phyloP scores from a whole-genome alignment of 1,140 invertebrate species.

The Solenopsis fugax region DNA sequence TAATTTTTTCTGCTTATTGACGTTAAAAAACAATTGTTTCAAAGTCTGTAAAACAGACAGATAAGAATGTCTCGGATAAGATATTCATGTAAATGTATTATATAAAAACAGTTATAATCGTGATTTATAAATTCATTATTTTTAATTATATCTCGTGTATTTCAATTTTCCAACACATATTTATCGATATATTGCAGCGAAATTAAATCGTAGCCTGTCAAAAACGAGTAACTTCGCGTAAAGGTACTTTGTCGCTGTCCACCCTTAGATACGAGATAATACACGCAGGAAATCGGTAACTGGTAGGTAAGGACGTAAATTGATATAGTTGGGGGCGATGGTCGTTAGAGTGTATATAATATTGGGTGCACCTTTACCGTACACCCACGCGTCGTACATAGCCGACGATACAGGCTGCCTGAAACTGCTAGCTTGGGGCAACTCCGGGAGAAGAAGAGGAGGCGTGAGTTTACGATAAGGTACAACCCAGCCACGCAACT shows the following conservation, averaged over 20 bases:
- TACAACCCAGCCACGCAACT: conserved; percentile 64
- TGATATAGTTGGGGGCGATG: conserved; percentile 69
- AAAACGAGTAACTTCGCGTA: conserved; percentile 9
- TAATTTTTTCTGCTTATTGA: background rate
- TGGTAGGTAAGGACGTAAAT: conserved; percentile 58
- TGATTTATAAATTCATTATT: background rate
- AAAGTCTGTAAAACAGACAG: background rate
- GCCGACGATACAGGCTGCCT: conserved; percentile 54
- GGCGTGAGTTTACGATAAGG: conserved; percentile 77
- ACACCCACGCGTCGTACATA: conserved; percentile 71
- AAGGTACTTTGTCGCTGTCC: conserved; percentile 39
- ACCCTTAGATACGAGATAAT: conserved; percentile 25
- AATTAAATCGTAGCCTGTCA: conserved; percentile 50
- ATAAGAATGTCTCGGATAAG: too few relatives aligned
- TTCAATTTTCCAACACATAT: background rate
- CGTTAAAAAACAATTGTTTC: background rate
- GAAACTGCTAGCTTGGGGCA: conserved; percentile 59
- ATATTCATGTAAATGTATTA: background rate
- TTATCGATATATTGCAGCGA: background rate
- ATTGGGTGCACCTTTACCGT: conserved; percentile 69
- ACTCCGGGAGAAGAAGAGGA: conserved; percentile 74
- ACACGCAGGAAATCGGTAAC: conserved; percentile 19
- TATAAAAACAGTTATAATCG: background rate
- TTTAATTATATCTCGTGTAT: background rate
- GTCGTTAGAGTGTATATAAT: conserved; percentile 69